Base-by-base conservation (phyloP, 2,888 invertebrate species). In the Eulithis testata region DNA sequence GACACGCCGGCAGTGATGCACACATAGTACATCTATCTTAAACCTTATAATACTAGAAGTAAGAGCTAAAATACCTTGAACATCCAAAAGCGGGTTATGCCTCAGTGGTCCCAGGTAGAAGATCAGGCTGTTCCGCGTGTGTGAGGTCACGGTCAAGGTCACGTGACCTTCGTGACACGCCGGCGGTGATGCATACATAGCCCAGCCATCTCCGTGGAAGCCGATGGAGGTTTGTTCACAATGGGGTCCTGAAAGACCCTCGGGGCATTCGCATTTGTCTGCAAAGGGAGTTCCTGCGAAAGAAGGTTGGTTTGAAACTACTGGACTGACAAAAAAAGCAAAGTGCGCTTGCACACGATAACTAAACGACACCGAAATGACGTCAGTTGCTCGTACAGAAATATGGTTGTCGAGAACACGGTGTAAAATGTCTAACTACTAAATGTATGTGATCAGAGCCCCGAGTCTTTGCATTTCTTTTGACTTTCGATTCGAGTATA, bases 121-220 rank as follows among this genome's bases (percentile, higher is more conserved):
- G 47, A 99, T 94, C 9, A 99, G 93, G 3, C 98, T 98, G 87
- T 97, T 95, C 51, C 95, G 95, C 36, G 94, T 93, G 74, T 95
- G 94, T 0, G 99, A 96, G 49, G 96, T 95, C 76, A 99, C 94
- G 72, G 97, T 97, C 64, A 99, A 84, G 31, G 96, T 95, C 63
- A 98, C 95, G 74, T 95, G 95, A 0, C 97, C 96, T 63, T 96
- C 96, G 71, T 96, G 96, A 85, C 99, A 99, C 5, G 97, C 95
- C 43, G 97, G 96, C 43, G 98, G 95, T 0, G 98, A 95, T 0
- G 96, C 96, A 92, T 98, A 98, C 94, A 99, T 96, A 0, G 99
- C 98, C 95, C 97, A 99, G 9, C 98, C 98, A 75, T 96, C 95
- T n/a, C 98, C 97, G 69, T 95, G 95, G 91, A 99, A 99, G 21